phyloP scores from a whole-genome alignment of 2,888 invertebrate species.

The Pocota personata region DNA sequence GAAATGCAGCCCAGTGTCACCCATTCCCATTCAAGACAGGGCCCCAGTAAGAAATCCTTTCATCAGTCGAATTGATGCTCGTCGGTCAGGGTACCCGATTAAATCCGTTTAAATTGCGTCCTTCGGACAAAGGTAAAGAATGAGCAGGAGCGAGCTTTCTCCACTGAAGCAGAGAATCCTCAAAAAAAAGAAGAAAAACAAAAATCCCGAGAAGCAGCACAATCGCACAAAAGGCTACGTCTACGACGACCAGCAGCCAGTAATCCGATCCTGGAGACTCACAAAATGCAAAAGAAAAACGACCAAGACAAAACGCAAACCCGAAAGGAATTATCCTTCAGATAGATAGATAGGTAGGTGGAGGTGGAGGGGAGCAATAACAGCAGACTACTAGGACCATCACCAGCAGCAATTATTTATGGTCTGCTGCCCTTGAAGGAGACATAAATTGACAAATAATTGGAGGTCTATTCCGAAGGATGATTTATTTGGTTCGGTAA shows the following conservation, averaged over 20 bases:
- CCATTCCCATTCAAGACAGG: neutral
- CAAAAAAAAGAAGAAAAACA: slow-evolving; percentile 18
- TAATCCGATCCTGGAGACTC: slow-evolving; percentile 64
- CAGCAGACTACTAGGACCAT: slow-evolving; percentile 32
- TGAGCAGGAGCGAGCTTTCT: slow-evolving; percentile 37
- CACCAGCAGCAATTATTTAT: slow-evolving; percentile 77
- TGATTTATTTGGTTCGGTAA: slow-evolving; percentile 77
- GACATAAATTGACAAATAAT: slow-evolving; percentile 80
- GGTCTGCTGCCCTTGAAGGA: slow-evolving; percentile 79
- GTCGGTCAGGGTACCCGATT: slow-evolving; percentile 65
- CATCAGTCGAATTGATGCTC: slow-evolving; percentile 54
- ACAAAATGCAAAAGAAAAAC: slow-evolving; percentile 27
- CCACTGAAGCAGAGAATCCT: slow-evolving; percentile 58
- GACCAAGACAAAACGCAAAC: slow-evolving; percentile 59
- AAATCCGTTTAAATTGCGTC: slow-evolving; percentile 72
- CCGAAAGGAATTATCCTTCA: slow-evolving; percentile 71
- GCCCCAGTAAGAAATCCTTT: slow-evolving; percentile 49
- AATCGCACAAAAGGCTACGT: slow-evolving; percentile 44
- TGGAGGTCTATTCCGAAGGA: slow-evolving; percentile 78
- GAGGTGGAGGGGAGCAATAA: slow-evolving; percentile 10
- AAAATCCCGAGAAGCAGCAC: slow-evolving; percentile 41
- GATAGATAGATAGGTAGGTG: neutral
- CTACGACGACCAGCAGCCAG: slow-evolving; percentile 39
- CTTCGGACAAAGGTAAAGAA: slow-evolving; percentile 62
- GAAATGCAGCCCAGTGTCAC: slow-evolving; percentile 25